These are phyloP conservation scores for Drosophila leontia DNA, from an alignment of 1,140 invertebrate genomes.

Conservation along the genomic window DNA sequence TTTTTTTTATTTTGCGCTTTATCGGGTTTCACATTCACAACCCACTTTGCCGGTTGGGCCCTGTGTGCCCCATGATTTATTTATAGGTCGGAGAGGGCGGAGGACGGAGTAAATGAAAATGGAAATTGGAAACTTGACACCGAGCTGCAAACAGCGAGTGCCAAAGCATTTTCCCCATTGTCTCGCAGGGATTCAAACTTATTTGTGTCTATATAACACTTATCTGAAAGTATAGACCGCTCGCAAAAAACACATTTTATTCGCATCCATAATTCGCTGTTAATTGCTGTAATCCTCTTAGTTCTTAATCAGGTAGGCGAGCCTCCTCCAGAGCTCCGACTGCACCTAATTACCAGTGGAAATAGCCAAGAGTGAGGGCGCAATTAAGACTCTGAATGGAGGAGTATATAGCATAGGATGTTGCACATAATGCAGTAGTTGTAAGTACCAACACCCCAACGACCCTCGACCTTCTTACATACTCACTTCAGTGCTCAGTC, in stretches of 20 bases:
- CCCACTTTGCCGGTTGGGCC: conserved; percentile 25
- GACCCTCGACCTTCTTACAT: conserved; percentile 37
- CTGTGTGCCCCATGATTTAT: conserved; percentile 47
- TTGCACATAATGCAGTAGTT: conserved; percentile 47
- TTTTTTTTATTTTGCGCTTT: conserved; percentile 34
- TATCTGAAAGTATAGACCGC: conserved; percentile 1
- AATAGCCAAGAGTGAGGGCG: conserved; percentile 15
- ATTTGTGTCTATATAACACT: conserved; percentile 5
- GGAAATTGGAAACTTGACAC: conserved; percentile 55
- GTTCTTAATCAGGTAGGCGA: conserved; percentile 45
- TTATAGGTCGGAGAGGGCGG: conserved; percentile 36
- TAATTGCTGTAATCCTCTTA: conserved; percentile 77
- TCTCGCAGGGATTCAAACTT: conserved; percentile 20
- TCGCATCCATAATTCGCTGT: conserved; percentile 37
- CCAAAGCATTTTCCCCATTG: conserved; percentile 47
- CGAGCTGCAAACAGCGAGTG: conserved; percentile 17
- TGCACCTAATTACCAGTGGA: conserved; percentile 48
- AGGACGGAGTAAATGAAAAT: conserved; percentile 44
- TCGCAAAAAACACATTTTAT: conserved; percentile 15
- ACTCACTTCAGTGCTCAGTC: conserved; percentile 29
- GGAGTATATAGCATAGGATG: conserved; percentile 11
- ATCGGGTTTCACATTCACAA: conserved; percentile 50
- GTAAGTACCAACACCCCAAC: conserved; percentile 17
- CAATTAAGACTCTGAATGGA: conserved; percentile 42
- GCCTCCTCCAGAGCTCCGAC: conserved; percentile 10